These are phyloP conservation scores for Odontesthes bonariensis DNA, from an alignment of 2,113 vertebrate genomes.

Conservation along the genomic window DNA sequence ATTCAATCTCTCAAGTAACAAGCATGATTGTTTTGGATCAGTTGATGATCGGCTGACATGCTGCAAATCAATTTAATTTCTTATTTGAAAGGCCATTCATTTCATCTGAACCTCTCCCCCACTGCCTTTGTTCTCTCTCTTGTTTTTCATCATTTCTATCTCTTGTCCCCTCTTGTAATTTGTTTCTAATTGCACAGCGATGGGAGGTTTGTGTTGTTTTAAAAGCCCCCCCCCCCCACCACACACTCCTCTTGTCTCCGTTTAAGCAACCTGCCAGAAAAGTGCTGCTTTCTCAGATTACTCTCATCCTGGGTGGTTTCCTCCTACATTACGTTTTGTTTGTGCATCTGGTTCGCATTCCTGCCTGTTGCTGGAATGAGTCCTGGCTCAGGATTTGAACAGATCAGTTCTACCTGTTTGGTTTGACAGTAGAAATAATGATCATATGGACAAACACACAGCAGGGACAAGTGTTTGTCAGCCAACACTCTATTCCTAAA, in stretches of 20 bases:
- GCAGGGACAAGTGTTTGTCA: background rate
- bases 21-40: background rate
- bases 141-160: background rate
- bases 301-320: conserved; percentile 7
- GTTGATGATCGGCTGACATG: background rate
- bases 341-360: background rate
- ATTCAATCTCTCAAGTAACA: background rate
- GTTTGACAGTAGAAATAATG: background rate
- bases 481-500: background rate
- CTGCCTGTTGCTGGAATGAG: too few species aligned
- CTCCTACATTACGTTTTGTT: background rate
- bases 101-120: background rate
- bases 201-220: background rate
- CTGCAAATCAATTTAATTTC: background rate
- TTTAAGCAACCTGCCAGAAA: background rate
- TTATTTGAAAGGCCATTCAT: background rate
- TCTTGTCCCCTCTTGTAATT: background rate
- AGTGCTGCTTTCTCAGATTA: background rate
- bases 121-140: background rate
- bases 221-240: background rate
- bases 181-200: background rate
- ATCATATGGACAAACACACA: background rate
- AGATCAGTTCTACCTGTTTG: background rate
- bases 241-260: background rate
- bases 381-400: background rate